Conservation (phyloP, 2,888 invertebrate genomes). For the Portevinia maculata region DNA sequence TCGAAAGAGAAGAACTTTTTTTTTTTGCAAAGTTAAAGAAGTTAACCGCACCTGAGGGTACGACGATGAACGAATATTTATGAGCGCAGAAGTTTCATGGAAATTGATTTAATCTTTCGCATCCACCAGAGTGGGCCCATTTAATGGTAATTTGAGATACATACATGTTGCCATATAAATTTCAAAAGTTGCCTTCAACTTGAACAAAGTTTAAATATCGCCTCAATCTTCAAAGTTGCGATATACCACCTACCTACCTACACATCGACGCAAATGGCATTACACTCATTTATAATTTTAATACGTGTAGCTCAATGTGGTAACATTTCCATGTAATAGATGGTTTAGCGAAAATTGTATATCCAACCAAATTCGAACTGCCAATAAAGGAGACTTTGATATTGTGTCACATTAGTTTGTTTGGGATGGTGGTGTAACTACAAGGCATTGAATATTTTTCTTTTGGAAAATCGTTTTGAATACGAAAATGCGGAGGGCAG, state of each 20-base stretch:
- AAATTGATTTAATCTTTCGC: constrained; percentile 61
- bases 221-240: constrained; percentile 3
- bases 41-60: constrained; percentile 7
- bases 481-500: no score
- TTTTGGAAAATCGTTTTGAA: no score
- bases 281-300: constrained; percentile 4
- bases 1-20: no score
- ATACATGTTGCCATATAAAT: not conserved
- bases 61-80: not conserved
- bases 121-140: constrained; percentile 54
- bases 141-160: constrained; percentile 35
- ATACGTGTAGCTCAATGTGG: no score
- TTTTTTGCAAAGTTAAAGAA: constrained; percentile 12
- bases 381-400: no score
- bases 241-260: not conserved
- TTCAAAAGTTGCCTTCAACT: constrained; percentile 4
- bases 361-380: no score
- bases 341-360: no score
- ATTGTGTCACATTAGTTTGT: no score
- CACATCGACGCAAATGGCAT: not conserved
- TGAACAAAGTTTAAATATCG: constrained; percentile 12
- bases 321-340: no score
- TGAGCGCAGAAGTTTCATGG: constrained; percentile 22
- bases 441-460: no score
- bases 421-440: no score